Conservation (phyloP, 2,797 vertebrate genomes). For the Muscicapa striata region DNA sequence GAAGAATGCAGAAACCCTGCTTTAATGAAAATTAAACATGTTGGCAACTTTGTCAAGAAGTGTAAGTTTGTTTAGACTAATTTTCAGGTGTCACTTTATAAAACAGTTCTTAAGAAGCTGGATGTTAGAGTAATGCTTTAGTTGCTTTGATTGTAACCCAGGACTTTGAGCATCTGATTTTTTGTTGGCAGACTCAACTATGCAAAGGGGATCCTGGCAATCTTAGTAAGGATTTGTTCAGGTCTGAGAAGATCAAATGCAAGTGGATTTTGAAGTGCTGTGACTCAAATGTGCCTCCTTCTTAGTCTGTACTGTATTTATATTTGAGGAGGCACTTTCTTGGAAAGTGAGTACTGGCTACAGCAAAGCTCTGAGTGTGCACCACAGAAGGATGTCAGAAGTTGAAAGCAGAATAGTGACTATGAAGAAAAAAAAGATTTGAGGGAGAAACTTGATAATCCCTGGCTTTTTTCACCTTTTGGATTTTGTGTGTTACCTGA, state of each 20-base stretch:
- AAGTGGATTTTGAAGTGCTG: neutral
- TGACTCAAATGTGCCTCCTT: neutral
- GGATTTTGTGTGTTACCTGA: rapidly evolving
- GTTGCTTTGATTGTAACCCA: neutral
- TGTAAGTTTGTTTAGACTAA: constrained; percentile 80
- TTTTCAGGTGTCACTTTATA: neutral
- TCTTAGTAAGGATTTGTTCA: neutral
- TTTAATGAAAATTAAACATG: constrained; percentile 90
- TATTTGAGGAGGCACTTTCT: neutral
- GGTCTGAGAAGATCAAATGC: neutral
- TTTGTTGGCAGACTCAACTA: neutral
- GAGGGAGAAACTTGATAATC: neutral
- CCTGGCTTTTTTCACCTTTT: neutral
- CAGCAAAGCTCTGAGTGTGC: neutral
- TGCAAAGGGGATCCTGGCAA: neutral
- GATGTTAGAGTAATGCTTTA: neutral
- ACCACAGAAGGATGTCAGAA: neutral
- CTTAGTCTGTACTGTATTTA: neutral
- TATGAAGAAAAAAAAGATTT: neutral
- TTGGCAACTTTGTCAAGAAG: constrained; percentile 91
- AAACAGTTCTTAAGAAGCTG: neutral
- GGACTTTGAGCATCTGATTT: neutral
- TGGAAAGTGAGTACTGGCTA: neutral
- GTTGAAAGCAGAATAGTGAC: neutral
- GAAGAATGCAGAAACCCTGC: constrained; percentile 90